Percentiles rank a stretch among this genome's conserved stretches.
These are phyloP conservation scores for Polydrusus pterygomalis DNA, from an alignment of 2,888 invertebrate genomes.

Conservation along the genomic window DNA sequence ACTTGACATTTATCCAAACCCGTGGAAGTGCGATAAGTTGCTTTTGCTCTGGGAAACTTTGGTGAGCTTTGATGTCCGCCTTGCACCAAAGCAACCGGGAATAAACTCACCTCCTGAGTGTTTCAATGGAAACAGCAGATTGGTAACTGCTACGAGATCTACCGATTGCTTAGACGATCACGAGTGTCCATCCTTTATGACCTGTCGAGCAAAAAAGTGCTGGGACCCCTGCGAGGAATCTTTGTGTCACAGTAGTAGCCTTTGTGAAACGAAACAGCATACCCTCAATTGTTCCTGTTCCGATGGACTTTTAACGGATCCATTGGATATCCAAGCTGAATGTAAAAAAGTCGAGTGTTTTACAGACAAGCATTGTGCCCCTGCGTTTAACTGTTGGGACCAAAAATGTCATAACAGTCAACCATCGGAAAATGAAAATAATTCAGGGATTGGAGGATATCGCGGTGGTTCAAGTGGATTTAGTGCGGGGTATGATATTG, in stretches of 20 bases:
- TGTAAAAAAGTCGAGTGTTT: slow-evolving; percentile 50
- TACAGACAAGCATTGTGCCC: slow-evolving; percentile 34
- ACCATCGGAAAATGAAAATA: background rate
- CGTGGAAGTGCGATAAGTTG: slow-evolving; percentile 54
- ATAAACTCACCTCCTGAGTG: slow-evolving; percentile 23
- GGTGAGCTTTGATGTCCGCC: slow-evolving; percentile 36
- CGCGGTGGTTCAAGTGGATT: no score
- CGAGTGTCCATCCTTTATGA: slow-evolving; percentile 34
- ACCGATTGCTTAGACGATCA: slow-evolving; percentile 36
- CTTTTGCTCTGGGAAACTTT: slow-evolving; percentile 41
- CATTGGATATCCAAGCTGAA: slow-evolving; percentile 37
- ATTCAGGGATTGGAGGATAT: background rate
- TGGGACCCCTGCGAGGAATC: slow-evolving; percentile 49
- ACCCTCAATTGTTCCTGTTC: slow-evolving; percentile 39
- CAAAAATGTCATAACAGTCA: background rate
- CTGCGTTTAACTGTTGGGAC: background rate
- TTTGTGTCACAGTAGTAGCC: slow-evolving; percentile 44
- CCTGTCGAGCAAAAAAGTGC: slow-evolving; percentile 43
- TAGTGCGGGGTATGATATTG: no score
- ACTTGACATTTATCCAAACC: slow-evolving; percentile 51
- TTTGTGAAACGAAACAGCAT: slow-evolving; percentile 43
- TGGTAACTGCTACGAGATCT: background rate
- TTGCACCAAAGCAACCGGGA: slow-evolving; percentile 7
- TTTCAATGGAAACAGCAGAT: background rate
- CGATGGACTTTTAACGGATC: slow-evolving; percentile 21